phyloP scores from a whole-genome alignment of 1,140 invertebrate species.

The Drepana arcuata region DNA sequence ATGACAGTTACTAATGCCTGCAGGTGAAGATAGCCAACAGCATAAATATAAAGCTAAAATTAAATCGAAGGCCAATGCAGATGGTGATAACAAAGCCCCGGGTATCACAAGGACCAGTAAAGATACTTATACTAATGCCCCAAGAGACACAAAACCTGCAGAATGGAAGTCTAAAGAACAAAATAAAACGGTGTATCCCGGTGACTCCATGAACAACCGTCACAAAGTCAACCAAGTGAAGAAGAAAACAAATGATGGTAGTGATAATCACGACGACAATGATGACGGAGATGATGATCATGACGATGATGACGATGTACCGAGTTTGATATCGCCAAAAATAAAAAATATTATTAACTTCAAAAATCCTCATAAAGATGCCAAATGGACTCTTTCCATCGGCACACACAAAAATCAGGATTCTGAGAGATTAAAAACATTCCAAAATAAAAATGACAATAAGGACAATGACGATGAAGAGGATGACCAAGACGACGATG shows the following conservation, averaged over 20 bases:
- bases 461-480: constrained; percentile 58
- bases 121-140: constrained; percentile 9
- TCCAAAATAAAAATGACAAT: constrained; percentile 47
- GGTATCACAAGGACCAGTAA: constrained; percentile 23
- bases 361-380: constrained; percentile 8
- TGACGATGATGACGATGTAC: constrained; percentile 65
- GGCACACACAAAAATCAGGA: too few relatives aligned
- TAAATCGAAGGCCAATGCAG: constrained; percentile 66
- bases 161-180: constrained; percentile 32
- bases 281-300: constrained; percentile 61
- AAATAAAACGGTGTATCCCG: too few relatives aligned
- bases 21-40: constrained; percentile 70
- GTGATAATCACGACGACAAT: constrained; percentile 34
- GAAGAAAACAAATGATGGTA: too few relatives aligned
- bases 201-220: too few relatives aligned
- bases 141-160: constrained; percentile 18
- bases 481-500: constrained; percentile 50
- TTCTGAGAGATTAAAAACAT: too few relatives aligned
- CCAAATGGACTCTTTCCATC: constrained; percentile 17
- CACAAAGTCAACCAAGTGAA: too few relatives aligned
- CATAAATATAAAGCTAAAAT: constrained; percentile 54
- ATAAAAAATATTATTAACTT: constrained; percentile 14
- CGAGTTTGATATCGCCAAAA: constrained; percentile 45
- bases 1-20: constrained; percentile 74
- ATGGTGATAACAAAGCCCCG: constrained; percentile 50